Conservation (phyloP, 2,888 invertebrate species). For the Agrotis clavis region DNA sequence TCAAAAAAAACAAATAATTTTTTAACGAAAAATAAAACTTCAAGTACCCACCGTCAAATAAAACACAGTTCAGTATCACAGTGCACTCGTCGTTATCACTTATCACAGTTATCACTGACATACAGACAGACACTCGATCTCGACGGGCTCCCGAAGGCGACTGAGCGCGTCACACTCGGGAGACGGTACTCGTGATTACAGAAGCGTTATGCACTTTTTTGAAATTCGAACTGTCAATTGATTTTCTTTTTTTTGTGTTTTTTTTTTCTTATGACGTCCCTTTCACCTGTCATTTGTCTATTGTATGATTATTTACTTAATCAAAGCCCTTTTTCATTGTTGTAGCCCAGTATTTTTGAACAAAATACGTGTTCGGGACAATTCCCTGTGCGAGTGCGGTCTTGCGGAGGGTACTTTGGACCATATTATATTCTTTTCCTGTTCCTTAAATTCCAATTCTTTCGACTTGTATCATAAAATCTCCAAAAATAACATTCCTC, state of each 20-base stretch:
- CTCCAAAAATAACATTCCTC: too few species aligned
- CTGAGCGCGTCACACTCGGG: constrained; percentile 76
- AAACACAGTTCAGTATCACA: constrained; percentile 61
- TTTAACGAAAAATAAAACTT: background rate
- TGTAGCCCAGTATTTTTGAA: too few species aligned
- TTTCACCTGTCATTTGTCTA: too few species aligned
- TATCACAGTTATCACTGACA: constrained; percentile 46
- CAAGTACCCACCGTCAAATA: constrained; percentile 48
- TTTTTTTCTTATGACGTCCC: background rate
- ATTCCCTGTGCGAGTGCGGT: too few species aligned
- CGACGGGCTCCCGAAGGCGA: constrained; percentile 79
- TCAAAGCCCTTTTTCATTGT: too few species aligned
- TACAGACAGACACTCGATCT: constrained; percentile 68
- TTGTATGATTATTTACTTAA: too few species aligned
- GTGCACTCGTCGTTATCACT: constrained; percentile 63
- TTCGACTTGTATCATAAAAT: too few species aligned
- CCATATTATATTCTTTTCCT: too few species aligned
- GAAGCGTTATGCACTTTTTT: constrained; percentile 42
- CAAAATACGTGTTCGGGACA: too few species aligned
- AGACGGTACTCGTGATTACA: constrained; percentile 64
- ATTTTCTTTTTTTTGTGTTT: background rate
- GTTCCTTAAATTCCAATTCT: too few species aligned
- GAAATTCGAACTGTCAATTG: constrained; percentile 23
- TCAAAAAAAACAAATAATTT: background rate
- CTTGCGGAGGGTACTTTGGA: too few species aligned